Base-by-base conservation (phyloP, 2,888 invertebrate genomes). In the Ephialtes manifestator region DNA sequence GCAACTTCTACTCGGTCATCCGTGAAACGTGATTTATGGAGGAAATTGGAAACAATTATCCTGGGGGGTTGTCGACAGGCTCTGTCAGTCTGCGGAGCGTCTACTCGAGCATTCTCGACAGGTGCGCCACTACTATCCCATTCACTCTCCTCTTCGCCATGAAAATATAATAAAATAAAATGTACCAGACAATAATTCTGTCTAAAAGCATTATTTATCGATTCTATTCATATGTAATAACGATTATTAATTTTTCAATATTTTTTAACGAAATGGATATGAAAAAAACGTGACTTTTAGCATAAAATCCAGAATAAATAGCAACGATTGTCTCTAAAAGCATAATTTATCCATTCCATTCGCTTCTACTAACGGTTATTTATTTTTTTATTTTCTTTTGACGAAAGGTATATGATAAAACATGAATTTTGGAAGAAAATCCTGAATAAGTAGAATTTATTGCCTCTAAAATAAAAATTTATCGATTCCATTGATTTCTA, bases 11-110 rank as follows among this genome's bases (percentile, higher is more conserved):
- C 24, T 77, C 35, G 55, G 13, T 94, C 91, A 92, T 92, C 89
- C 88, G 89, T 88, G 90, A 89, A 90, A 90, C 90, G 86, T 87
- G 83, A 83, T 86, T 85, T 63, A 81, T 85, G 87, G 74, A 15
- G 89, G 85, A 88, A 87, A 88, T 82, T 89, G 88, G 89, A 90
- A 83, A 80, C 67, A 90, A 88, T 89, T 87, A 72, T 85, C 24
- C 60, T 35, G 18, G 15, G 35, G 35, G 60, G 35, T 63, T 63
- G 60, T 63, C 60, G 60, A 63, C 60, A 35, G 60, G 60, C 60
- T 63, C n/a, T 15, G 35, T 63, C 60, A 35, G 60, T 63, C 60
- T n/a, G 5, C 60, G 10, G 18, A 63, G n/a, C 60, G 35, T 35
- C 31, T 18, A 35, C 31, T 63, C n/a, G n/a, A n/a, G 35, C 10